Conservation (phyloP, 2,888 invertebrate genomes). For the Muscina levida region DNA sequence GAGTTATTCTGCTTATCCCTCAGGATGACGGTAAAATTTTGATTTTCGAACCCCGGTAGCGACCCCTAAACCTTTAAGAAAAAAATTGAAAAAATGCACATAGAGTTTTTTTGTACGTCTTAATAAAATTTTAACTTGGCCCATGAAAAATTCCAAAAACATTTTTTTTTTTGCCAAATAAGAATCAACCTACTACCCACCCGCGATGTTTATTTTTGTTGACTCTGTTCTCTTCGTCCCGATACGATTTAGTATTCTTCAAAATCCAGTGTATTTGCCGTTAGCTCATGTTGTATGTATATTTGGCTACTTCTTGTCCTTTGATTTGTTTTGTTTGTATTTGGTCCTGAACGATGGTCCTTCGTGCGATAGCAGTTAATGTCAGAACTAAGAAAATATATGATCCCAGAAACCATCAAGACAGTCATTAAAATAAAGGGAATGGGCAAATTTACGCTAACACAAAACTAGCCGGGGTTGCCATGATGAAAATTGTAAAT, state of each 20-base stretch:
- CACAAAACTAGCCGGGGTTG: conserved; percentile 44
- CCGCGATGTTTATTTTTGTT: conserved; percentile 63
- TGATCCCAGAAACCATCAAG: conserved; percentile 71
- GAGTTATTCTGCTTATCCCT: too few relatives aligned
- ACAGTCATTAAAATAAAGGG: conserved; percentile 53
- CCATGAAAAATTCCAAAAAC: too few relatives aligned
- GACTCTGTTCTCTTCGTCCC: conserved; percentile 39
- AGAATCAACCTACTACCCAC: too few relatives aligned
- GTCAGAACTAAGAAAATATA: conserved; percentile 80
- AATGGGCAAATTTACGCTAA: not conserved
- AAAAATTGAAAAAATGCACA: too few relatives aligned
- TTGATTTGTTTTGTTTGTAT: conserved; percentile 27
- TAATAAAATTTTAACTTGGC: too few relatives aligned
- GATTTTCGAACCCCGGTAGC: too few relatives aligned
- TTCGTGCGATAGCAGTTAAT: conserved; percentile 80
- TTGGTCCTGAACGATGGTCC: conserved; percentile 59
- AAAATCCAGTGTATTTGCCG: conserved; percentile 48
- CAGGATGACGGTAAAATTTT: too few relatives aligned
- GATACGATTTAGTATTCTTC: conserved; percentile 49
- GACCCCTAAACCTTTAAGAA: too few relatives aligned
- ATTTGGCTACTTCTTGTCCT: conserved; percentile 45
- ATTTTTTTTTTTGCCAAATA: too few relatives aligned
- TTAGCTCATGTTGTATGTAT: conserved; percentile 46
- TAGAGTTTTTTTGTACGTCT: too few relatives aligned
- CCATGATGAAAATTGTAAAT: conserved; percentile 12